Evolutionary conservation across 2,888 invertebrate species (phyloP), one percentile per base, ranked within the genome.

Genomic region (Nomada lathburiana): DNA sequence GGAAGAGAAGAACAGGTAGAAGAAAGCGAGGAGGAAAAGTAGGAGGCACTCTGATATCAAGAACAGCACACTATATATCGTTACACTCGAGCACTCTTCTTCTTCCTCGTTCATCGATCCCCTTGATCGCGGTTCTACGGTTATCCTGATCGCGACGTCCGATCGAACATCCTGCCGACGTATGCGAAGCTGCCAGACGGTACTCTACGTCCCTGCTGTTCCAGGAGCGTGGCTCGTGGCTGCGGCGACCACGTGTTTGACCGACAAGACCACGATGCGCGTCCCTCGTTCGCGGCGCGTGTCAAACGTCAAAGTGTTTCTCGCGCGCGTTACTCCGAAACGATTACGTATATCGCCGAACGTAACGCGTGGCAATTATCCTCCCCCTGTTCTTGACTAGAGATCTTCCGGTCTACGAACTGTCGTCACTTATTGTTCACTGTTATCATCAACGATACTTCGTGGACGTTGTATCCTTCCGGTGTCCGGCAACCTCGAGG

Each of bases 131-230:
- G 23, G 52, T 44, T 60, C 73, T 82, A 60, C 50, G 23, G 11
- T 52, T 83, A 82, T 83, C 83, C 82, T 26, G 69, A 70, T 73
- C 73, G 80, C 69, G 87, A 89, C 88, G 87, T 89, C 85, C 89
- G 88, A 75, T 81, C 83, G 63, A 79, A 84, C 88, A 90, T 90
- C 85, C 86, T 83, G 85, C 36, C 13, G 26, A 55, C 47, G 42
- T 55, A 18, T 3, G 18, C n/a, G 69, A 52, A n/a, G 10, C 23
- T n/a, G 9, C 42, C 44, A 53, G 60, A 52, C 26, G 42, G 50
- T 42, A 55, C 42, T 42, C 47, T 2, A 11, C 3, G 59, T 50
- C 11, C 16, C 36, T 36, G 36, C 36, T 36, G 7, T 7, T 7
- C 36, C 60, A n/a, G 29, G 18, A 62, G 55, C 69, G 57, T 59